Base-by-base conservation (phyloP, 2,888 invertebrate genomes). In the Chrysolina haemoptera region DNA sequence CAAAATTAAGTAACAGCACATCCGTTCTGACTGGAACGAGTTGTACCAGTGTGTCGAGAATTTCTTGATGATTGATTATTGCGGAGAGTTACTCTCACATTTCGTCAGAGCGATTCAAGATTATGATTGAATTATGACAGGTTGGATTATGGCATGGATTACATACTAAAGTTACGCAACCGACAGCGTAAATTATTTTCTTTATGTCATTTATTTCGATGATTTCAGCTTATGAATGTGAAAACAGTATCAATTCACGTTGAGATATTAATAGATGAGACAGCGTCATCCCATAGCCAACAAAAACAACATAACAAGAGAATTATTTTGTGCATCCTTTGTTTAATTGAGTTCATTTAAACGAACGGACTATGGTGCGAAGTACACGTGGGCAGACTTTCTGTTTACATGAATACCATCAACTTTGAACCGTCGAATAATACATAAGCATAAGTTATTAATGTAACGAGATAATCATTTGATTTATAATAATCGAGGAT, bases 41-140 rank as follows among this genome's bases (percentile, higher is more conserved):
- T 12, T 12, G 53, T 53, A 59, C 59, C 35, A 35, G n/a, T 59
- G 59, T 35, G 59, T 59, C 59, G 59, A 35, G 59, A 59, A 35
- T 27, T 59, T 59, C n/a, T 53, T 53, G 20, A 27, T 59, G 59
- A 59, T 59, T 59, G 59, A 59, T 59, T 35, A 59, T 35, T 59
- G 35, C 59, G 9, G 59, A 59, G 59, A 59, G 14, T 8, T 35
- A 67, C 53, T 53, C 67, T 67, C 67, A 20, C 35, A 50, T 48
- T 67, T 16, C 35, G 66, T 53, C 66, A 65, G 50, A 16, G 40
- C 53, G n/a, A 67, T 53, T 50, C 40, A 20, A 40, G 67, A 53
- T 67, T 67, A 18, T 18, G 3, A 35, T 35, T 67, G 10, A 18
- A n/a, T 53, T 53, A 48, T 35, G 35, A 18, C 53, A 53, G 53